These are phyloP conservation scores for Phoebastria nigripes DNA, from an alignment of 2,797 vertebrate species.

Conservation along the genomic window DNA sequence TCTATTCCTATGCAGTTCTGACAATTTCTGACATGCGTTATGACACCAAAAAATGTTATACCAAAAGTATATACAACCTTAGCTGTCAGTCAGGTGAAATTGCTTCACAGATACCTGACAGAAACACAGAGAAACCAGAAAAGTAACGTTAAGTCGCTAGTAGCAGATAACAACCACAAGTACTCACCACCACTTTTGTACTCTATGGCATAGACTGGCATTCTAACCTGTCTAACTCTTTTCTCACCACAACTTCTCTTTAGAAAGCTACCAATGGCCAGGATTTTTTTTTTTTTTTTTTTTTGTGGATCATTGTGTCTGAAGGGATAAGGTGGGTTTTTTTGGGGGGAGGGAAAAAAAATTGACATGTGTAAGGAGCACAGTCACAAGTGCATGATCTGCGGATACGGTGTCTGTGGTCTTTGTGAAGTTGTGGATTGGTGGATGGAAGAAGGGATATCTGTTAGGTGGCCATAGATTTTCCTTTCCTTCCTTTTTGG, in stretches of 20 bases:
- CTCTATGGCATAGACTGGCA: rapidly evolving
- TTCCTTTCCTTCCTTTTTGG: not conserved
- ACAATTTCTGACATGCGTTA: not conserved
- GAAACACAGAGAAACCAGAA: not conserved
- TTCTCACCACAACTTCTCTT: not conserved
- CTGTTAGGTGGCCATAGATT: not conserved
- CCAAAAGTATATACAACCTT: not conserved
- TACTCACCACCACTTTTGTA: not conserved
- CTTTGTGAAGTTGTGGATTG: not conserved
- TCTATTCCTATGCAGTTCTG: not conserved
- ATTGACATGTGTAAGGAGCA: not conserved
- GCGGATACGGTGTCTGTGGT: not conserved
- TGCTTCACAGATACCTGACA: not conserved
- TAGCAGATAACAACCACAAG: not conserved
- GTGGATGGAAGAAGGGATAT: not conserved
- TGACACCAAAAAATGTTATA: not conserved
- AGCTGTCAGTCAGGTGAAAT: not conserved
- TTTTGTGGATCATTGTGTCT: not conserved
- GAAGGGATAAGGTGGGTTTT: not conserved
- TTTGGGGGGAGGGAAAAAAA: not conserved
- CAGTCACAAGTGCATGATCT: not conserved
- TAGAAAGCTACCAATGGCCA: not conserved
- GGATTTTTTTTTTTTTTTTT: not conserved
- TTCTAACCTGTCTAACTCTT: not conserved
- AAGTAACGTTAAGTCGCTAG: not conserved